These are phyloP conservation scores for Arbacia lixula DNA, from an alignment of 53 echinoderm and acorn worm species.

Conservation along the genomic window DNA sequence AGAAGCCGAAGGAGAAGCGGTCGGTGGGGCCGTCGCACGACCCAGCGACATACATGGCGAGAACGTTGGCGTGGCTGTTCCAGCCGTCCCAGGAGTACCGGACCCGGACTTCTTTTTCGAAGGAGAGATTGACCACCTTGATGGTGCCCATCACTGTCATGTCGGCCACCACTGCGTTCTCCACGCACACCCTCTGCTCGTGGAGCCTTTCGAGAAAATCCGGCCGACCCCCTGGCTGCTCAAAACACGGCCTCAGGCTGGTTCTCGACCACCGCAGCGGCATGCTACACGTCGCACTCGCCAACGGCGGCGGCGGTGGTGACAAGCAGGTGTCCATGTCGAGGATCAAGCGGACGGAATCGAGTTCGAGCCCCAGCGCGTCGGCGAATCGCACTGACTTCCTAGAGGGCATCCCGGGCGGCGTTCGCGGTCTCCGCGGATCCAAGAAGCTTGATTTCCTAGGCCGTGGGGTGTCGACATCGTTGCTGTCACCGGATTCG, in stretches of 20 bases:
- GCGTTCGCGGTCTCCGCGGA: constrained; percentile 54
- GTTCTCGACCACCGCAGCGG: background rate
- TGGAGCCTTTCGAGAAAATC: constrained; percentile 74
- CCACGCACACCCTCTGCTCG: constrained; percentile 72
- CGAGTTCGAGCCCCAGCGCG: constrained; percentile 83
- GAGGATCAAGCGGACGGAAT: constrained; percentile 75
- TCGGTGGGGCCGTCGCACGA: constrained; percentile 87
- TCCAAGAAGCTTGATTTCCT: constrained; percentile 16
- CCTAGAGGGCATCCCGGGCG: constrained; percentile 71
- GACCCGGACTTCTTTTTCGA: constrained; percentile 73
- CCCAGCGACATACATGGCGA: constrained; percentile 74
- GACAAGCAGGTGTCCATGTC: constrained; percentile 73
- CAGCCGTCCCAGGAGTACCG: constrained; percentile 75
- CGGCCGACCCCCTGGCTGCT: constrained; percentile 77
- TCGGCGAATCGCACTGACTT: constrained; percentile 87
- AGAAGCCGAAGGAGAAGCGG: constrained; percentile 80
- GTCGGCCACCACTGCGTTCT: constrained; percentile 76
- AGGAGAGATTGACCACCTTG: constrained; percentile 74
- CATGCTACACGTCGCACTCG: background rate
- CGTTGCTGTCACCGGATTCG: constrained; percentile 4
- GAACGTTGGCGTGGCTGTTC: constrained; percentile 75
- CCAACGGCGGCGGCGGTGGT: constrained; percentile 59
- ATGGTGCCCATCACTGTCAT: constrained; percentile 82
- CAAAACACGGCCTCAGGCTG: constrained; percentile 56
- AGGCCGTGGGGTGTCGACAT: constrained; percentile 13